phyloP scores from a whole-genome alignment of 1,140 invertebrate genomes.

The Branchinecta lynchi region DNA sequence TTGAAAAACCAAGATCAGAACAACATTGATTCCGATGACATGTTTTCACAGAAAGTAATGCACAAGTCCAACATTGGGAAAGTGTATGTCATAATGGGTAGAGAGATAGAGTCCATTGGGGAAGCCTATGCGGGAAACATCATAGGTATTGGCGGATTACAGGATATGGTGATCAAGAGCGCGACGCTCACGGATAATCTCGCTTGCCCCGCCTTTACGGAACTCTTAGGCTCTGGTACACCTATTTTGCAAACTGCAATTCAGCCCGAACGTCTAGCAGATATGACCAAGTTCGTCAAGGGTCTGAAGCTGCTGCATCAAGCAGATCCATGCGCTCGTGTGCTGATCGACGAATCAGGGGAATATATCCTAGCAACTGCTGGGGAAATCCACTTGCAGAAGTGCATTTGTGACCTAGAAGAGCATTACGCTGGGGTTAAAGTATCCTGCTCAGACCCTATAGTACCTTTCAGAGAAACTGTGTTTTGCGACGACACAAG shows the following conservation, averaged over 20 bases:
- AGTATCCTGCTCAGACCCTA: constrained; percentile 79
- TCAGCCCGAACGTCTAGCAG: constrained; percentile 67
- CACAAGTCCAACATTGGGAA: constrained; percentile 45
- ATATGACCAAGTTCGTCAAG: constrained; percentile 61
- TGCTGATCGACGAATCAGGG: constrained; percentile 78
- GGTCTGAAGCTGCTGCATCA: constrained; percentile 70
- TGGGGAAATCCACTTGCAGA: constrained; percentile 92
- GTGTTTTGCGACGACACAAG: constrained; percentile 43
- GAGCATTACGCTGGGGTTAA: constrained; percentile 62
- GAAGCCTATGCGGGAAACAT: constrained; percentile 76
- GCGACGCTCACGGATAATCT: constrained; percentile 72
- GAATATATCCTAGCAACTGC: constrained; percentile 92
- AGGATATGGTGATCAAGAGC: constrained; percentile 72
- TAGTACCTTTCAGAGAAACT: constrained; percentile 91
- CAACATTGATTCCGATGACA: constrained; percentile 23
- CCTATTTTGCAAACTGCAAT: constrained; percentile 89
- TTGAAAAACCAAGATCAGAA: constrained; percentile 25
- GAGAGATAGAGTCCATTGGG: constrained; percentile 66
- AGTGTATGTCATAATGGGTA: constrained; percentile 83
- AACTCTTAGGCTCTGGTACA: constrained; percentile 56
- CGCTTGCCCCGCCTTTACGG: constrained; percentile 74
- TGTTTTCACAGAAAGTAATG: constrained; percentile 26
- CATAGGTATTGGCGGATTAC: constrained; percentile 71
- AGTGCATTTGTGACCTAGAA: constrained; percentile 72
- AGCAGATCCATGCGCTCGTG: constrained; percentile 40